Base-by-base conservation (phyloP, 2,888 invertebrate species). In the Tridacna gigas region DNA sequence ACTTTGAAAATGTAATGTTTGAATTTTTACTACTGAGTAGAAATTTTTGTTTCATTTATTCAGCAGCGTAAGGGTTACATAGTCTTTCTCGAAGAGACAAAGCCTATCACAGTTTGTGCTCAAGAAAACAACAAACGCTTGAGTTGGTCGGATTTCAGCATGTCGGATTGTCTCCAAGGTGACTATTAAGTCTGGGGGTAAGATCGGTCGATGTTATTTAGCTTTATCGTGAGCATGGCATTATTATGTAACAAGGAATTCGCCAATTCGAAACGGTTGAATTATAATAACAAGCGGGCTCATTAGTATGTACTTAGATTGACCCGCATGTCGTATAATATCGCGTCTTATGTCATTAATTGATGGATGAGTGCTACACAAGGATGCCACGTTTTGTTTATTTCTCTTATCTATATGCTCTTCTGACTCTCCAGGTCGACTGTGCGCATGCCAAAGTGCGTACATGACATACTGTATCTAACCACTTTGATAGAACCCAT, bases 241-340 rank as follows among this genome's bases (percentile, higher is more conserved):
- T 60, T 63, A 73, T 77, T 78, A 80, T 80, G 84, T 75, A 74
- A 69, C 26, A 25, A 13, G 51, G 71, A 25, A 51, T 71, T 22
- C 37, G 25, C 48, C 71, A 51, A 51, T 51, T 48, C 13, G 71
- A 51, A 71, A 51, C 71, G 84, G 80, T 78, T 73, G 74, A 76
- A 15, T 74, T 74, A 66, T 63, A 84, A 79, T 80, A 84, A 82
- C 80, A 80, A 74, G 48, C 37, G 28, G 22, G 56, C 56, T 63
- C 79, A 87, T 87, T 87, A 87, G 75, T 81, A 66, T 79, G 81
- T 83, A 85, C 83, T 87, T 87, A 87, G 80, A 75, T 63, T 69
- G 77, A 45, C 74, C 63, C 79, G 83, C 81, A 80, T 71, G 84
- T 83, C 83, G 25, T 20, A 56, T 65, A 56, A 56, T 79, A 87